phyloP scores from a whole-genome alignment of 2,113 vertebrate genomes.

The Aldabrachelys gigantea region DNA sequence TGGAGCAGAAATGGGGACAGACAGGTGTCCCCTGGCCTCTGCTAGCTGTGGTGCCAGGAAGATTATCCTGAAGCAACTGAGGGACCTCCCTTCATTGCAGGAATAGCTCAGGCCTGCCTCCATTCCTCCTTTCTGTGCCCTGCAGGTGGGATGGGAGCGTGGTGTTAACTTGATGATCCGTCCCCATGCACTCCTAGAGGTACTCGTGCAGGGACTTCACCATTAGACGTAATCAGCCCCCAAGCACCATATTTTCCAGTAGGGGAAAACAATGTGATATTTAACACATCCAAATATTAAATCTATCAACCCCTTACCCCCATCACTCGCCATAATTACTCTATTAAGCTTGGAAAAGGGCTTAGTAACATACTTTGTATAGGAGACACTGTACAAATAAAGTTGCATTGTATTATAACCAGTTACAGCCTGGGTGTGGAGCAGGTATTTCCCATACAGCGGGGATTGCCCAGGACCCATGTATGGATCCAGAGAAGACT shows the following conservation, averaged over 20 bases:
- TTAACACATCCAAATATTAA: neutral
- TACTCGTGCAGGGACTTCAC: neutral
- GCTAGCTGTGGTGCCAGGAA: neutral
- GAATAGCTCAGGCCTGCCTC: neutral
- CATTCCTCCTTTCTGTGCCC: neutral
- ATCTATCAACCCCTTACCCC: neutral
- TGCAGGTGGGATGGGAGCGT: neutral
- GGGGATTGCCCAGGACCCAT: slow-evolving; percentile 23
- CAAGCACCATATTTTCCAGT: neutral
- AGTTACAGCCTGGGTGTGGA: neutral
- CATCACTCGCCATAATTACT: neutral
- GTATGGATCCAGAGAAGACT: slow-evolving; percentile 33
- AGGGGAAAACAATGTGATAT: neutral
- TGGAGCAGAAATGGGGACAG: neutral
- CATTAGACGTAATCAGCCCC: neutral
- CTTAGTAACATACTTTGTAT: neutral
- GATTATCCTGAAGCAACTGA: neutral
- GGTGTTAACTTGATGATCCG: neutral
- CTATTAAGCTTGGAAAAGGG: neutral
- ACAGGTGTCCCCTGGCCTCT: neutral
- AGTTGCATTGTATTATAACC: neutral
- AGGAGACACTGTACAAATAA: neutral
- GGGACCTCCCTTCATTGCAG: neutral
- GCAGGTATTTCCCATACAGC: slow-evolving; percentile 14
- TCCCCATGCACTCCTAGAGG: neutral